A percentile compares a stretch with the other conserved stretches of the same genome.
Evolutionary conservation across 2,113 vertebrate species (phyloP).

Genomic region (Podarcis muralis): DNA sequence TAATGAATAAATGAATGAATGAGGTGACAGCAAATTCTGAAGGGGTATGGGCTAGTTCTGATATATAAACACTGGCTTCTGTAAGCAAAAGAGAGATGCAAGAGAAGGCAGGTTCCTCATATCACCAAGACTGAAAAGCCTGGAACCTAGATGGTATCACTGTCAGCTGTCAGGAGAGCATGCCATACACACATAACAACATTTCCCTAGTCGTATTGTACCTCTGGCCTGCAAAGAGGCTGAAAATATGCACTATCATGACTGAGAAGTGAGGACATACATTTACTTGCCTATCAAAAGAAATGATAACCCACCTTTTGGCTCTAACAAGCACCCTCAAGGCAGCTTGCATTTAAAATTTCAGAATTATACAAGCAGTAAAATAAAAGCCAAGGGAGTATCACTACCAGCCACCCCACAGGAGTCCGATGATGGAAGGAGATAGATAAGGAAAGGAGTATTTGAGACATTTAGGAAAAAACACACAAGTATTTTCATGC

Average conservation of each 20-base stretch:
- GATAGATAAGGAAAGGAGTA: background rate
- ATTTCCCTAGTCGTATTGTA: background rate
- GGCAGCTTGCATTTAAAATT: background rate
- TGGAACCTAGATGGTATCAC: background rate
- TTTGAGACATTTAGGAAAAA: background rate
- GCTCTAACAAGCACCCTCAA: background rate
- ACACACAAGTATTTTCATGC: background rate
- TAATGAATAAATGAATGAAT: too few relatives aligned
- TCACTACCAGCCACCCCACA: background rate
- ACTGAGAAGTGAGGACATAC: background rate
- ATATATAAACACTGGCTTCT: background rate
- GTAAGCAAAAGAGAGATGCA: background rate
- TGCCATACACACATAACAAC: background rate
- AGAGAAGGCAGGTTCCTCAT: background rate
- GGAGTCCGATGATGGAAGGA: background rate
- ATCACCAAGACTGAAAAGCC: fast-evolving
- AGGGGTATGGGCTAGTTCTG: background rate
- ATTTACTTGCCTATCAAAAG: background rate
- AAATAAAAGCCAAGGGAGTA: background rate
- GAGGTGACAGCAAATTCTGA: background rate
- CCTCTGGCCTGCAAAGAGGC: too few relatives aligned
- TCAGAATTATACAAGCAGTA: background rate
- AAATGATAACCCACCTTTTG: background rate
- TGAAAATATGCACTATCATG: background rate
- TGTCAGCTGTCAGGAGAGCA: background rate